Evolutionary conservation across 1,140 invertebrate genomes (phyloP).

Genomic region (Drosophila baimaii): DNA sequence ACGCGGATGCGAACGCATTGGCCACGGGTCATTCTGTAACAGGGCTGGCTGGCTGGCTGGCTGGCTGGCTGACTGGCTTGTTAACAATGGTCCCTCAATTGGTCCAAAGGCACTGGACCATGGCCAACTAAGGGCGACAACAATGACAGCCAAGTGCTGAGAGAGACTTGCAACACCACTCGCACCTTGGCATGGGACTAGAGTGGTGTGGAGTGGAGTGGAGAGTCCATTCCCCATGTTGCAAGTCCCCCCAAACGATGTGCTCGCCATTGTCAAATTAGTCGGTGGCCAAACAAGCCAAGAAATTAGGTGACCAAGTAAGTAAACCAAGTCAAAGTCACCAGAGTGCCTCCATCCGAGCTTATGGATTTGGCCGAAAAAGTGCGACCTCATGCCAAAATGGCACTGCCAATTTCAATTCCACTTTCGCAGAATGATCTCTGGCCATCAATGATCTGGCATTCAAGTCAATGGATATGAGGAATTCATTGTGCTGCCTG

Average conservation of each 20-base stretch:
- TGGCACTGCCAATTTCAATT: conserved; percentile 39
- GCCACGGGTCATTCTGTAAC: conserved; percentile 82
- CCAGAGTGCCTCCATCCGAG: conserved; percentile 29
- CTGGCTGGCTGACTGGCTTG: conserved; percentile 45
- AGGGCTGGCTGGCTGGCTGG: conserved; percentile 33
- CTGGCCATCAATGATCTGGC: background rate
- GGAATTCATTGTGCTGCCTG: background rate
- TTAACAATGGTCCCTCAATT: conserved; percentile 78
- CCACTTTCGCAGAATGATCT: conserved; percentile 24
- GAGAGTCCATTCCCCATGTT: conserved; percentile 47
- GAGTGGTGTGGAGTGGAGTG: background rate
- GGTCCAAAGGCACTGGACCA: conserved; percentile 64
- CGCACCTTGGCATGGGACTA: conserved; percentile 51
- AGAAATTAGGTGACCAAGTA: conserved; percentile 72
- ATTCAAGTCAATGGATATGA: conserved; percentile 11
- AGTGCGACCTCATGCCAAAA: conserved; percentile 28
- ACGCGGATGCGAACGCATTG: conserved; percentile 60
- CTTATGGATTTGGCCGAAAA: conserved; percentile 48
- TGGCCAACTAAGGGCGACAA: conserved; percentile 78
- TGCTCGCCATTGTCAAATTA: conserved; percentile 72
- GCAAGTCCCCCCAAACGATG: conserved; percentile 47
- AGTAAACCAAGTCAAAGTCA: conserved; percentile 76
- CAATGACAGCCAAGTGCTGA: conserved; percentile 58
- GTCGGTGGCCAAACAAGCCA: conserved; percentile 64
- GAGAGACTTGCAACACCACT: conserved; percentile 67